Evolutionary conservation across 2,113 vertebrate species (phyloP).

Genomic region (Pica pica): DNA sequence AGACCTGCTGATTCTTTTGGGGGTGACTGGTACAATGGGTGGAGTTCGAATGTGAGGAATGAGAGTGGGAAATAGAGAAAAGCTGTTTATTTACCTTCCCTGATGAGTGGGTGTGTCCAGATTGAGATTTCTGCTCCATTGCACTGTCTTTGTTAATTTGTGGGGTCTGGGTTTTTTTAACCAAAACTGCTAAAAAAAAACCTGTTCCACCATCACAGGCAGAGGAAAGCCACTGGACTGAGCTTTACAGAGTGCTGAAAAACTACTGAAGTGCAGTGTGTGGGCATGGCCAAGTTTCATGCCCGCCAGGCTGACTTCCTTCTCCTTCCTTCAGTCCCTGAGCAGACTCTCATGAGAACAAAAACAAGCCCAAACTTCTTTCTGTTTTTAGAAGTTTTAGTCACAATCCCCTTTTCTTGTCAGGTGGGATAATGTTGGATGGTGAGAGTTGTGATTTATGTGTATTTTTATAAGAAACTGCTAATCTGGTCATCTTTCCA

Average conservation of each 20-base stretch:
- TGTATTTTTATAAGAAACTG: not conserved
- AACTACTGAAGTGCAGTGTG: not conserved
- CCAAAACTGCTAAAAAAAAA: not conserved
- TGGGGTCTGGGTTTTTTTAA: not conserved
- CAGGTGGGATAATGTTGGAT: not conserved
- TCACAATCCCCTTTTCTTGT: not conserved
- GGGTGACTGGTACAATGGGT: slow-evolving; percentile 23
- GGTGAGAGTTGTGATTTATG: not conserved
- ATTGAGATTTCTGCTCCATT: not conserved
- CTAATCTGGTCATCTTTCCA: not conserved
- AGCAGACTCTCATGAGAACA: not conserved
- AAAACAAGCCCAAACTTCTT: not conserved
- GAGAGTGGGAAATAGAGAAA: slow-evolving; percentile 3
- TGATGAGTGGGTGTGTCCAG: not conserved
- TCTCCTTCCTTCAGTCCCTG: not conserved
- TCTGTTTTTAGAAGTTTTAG: not conserved
- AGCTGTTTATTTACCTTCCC: not conserved
- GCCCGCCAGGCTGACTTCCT: rapidly evolving
- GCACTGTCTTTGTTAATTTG: not conserved
- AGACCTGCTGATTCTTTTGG: not conserved
- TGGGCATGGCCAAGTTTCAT: rapidly evolving
- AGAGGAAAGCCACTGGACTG: not conserved
- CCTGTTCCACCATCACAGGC: not conserved
- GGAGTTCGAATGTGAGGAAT: slow-evolving; percentile 19
- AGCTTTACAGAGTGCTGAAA: not conserved